Evolutionary conservation across 2,888 invertebrate genomes (phyloP).

Genomic region (Mactromeris polynyma): DNA sequence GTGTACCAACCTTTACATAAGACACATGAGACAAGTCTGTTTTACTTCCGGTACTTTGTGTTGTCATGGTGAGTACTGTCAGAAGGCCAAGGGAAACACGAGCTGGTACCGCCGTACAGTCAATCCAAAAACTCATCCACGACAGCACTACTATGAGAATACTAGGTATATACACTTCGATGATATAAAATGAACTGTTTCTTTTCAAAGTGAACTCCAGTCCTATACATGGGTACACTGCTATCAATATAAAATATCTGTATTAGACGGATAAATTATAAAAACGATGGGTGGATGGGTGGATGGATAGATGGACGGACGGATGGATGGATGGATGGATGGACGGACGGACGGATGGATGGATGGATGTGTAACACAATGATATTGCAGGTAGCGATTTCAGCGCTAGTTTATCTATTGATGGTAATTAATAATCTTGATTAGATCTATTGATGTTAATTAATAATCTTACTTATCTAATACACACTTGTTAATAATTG

Average conservation of each 20-base stretch:
- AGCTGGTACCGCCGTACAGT: conserved; percentile 5
- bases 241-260: background rate
- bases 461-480: too few relatives aligned
- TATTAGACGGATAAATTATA: too few relatives aligned
- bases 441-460: too few relatives aligned
- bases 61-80: background rate
- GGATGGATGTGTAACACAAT: too few relatives aligned
- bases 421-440: too few relatives aligned
- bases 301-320: too few relatives aligned
- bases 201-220: background rate
- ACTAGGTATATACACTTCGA: background rate
- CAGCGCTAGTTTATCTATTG: too few relatives aligned
- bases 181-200: background rate
- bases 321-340: too few relatives aligned
- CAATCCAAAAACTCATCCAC: conserved; percentile 7
- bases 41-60: background rate
- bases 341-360: too few relatives aligned
- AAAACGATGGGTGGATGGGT: too few relatives aligned
- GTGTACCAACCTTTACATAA: background rate
- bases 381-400: too few relatives aligned
- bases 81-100: background rate
- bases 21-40: background rate
- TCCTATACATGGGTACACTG: conserved; percentile 9
- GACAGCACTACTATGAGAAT: background rate
- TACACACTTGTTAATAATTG: too few relatives aligned